Percentiles rank a stretch among this genome's conserved stretches.
These are phyloP conservation scores for Poecile montanus DNA, from an alignment of 2,797 vertebrate species.

Conservation along the genomic window DNA sequence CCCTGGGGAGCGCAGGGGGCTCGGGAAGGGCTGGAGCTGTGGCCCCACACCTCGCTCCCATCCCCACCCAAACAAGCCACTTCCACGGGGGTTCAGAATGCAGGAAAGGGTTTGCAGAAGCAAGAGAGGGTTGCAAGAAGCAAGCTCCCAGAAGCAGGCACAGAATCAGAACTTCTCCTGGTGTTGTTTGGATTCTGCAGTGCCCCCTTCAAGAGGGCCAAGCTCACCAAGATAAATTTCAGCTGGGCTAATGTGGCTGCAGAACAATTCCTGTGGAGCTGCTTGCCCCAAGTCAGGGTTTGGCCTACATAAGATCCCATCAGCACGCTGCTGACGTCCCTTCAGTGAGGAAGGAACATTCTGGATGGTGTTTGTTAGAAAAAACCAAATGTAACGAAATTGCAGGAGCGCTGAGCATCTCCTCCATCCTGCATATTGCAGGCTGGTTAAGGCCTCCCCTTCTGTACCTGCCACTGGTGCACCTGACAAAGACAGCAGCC, in stretches of 20 bases:
- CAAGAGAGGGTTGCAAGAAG: background rate
- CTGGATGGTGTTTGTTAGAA: background rate
- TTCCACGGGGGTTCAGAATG: rapidly evolving
- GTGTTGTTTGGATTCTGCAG: rapidly evolving
- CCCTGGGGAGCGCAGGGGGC: rapidly evolving
- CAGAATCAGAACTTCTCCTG: too few species aligned
- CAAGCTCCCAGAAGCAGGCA: background rate
- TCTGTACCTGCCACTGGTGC: background rate
- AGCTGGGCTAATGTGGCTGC: background rate
- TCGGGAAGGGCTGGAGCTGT: rapidly evolving
- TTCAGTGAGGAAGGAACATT: background rate
- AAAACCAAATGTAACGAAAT: background rate
- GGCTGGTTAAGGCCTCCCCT: background rate
- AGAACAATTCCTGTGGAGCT: background rate
- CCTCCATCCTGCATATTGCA: background rate
- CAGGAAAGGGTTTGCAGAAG: background rate
- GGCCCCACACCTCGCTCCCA: rapidly evolving
- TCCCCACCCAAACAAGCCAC: background rate
- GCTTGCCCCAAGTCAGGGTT: background rate
- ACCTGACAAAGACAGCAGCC: conserved; percentile 7
- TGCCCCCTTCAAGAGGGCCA: rapidly evolving
- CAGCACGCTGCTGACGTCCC: background rate
- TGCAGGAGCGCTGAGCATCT: background rate
- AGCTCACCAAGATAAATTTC: background rate
- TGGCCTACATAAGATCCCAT: background rate